Base-by-base conservation (phyloP, 2,888 invertebrate species). In the Campoplex nolae region DNA sequence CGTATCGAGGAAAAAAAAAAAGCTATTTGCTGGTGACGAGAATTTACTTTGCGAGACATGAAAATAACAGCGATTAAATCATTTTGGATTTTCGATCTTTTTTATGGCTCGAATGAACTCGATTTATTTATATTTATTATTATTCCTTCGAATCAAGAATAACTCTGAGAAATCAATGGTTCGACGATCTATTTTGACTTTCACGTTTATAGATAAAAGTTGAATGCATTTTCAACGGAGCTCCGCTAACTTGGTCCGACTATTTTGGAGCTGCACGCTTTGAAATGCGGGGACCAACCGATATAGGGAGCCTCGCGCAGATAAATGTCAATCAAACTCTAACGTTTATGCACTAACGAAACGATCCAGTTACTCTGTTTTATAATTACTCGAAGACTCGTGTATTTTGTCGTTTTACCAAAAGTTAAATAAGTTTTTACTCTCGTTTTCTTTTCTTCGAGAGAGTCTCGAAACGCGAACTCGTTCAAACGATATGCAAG, bases 401-500 rank as follows among this genome's bases (percentile, higher is more conserved):
- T n/a, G 51, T 51, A 7, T 51, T n/a, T 18, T 51, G 48, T 48
- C n/a, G 3, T 18, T 18, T 18, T 18, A 1, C 18, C 2, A 51
- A 51, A 51, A 51, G 3, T 3, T 18, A 18, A 18, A 51, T 4
- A n/a, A 51, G 18, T 51, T 51, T 3, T 51, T 18, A 18, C 51
- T 18, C 4, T n/a, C 18, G 18, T 16, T 32, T 11, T 62, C 32
- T 58, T 32, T n/a, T 28, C 0, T 28, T 28, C 1, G 18, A 23
- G 18, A 38, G 38, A 38, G 7, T 28, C 3, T 11, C 28, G 13
- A 13, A 23, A 28, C 58, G 13, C 13, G 23, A 28, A 4, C 0
- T 62, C 67, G 65, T 65, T n/a, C 74, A 51, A 84, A 71, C 56
- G 51, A 35, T 23, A 76, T 75, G 87, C 75, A 88, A 88, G 85